Base-by-base conservation (phyloP, 2,888 invertebrate genomes). In the Yponomeuta malinellus region DNA sequence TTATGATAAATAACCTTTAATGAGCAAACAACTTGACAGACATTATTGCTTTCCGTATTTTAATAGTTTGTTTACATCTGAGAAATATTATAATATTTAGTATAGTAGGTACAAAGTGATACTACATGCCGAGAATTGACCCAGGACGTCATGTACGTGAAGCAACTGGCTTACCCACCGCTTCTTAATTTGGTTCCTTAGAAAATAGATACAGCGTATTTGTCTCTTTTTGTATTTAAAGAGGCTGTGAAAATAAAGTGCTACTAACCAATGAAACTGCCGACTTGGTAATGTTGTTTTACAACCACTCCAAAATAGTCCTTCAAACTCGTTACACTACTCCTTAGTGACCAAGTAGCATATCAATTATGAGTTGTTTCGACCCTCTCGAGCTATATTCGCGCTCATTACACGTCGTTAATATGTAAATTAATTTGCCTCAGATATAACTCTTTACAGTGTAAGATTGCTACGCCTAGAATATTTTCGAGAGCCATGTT, bases 361-460 rank as follows among this genome's bases (percentile, higher is more conserved):
- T 59, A 59, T 59, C 52, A 59, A 59, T 59, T 59, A 59, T 59
- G 52, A 59, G 52, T 59, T 59, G 52, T 59, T 59, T 59, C 52
- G 52, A 59, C 52, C 52, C 52, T 59, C 12, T 59, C 52, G 52
- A 12, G 52, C 52, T 15, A 15, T 59, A 59, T 59, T 59, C 15
- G 52, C 52, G 52, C 52, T 59, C 52, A 59, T 59, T 59, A 59
- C 52, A 12, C 52, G 52, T 59, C 52, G 52, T 59, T 59, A 59
- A 59, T 59, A 59, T 59, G 52, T 59, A 59, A 59, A 59, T 59
- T 59, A 59, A 59, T 59, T 59, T 59, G 52, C 52, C 15, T 59
- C 52, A 12, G 52, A 59, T 59, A 59, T 59, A 59, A 59, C 15
- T 59, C 52, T 59, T 59, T 59, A 59, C 52, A 59, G 12, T 59